phyloP scores from a whole-genome alignment of 1,140 invertebrate species.

The Camponotus vicinus region DNA sequence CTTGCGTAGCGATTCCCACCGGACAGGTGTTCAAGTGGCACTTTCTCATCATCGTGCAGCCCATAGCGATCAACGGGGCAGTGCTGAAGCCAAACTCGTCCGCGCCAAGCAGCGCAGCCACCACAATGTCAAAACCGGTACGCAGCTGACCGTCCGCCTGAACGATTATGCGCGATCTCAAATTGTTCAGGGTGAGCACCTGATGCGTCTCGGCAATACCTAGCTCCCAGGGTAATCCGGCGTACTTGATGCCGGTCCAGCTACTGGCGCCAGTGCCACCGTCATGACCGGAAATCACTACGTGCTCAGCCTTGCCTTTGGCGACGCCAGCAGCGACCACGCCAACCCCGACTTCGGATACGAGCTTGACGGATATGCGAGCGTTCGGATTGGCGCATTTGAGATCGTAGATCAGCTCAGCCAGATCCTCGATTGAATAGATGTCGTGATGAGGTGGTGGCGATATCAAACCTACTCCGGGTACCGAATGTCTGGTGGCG shows the following conservation, averaged over 20 bases:
- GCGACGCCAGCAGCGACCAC: slow-evolving; percentile 99
- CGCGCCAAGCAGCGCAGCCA: slow-evolving; percentile 97
- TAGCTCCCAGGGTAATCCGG: slow-evolving; percentile 98
- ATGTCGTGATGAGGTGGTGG: slow-evolving; percentile 99
- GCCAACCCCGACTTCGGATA: slow-evolving; percentile 99
- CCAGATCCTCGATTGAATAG: slow-evolving; percentile 99
- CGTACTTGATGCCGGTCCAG: slow-evolving; percentile 98
- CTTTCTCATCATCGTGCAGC: slow-evolving; percentile 99
- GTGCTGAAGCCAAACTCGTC: slow-evolving; percentile 99
- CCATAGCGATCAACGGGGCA: slow-evolving; percentile 98
- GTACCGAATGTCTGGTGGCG: slow-evolving; percentile 96
- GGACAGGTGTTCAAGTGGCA: slow-evolving; percentile 99
- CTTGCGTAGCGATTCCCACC: slow-evolving; percentile 99
- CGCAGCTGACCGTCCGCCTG: slow-evolving; percentile 98
- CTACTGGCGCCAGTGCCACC: slow-evolving; percentile 99
- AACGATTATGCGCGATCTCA: slow-evolving; percentile 96
- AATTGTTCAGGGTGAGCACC: slow-evolving; percentile 97
- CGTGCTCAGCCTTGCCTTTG: slow-evolving; percentile 99
- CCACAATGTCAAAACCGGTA: slow-evolving; percentile 98
- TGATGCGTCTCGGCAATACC: slow-evolving; percentile 99
- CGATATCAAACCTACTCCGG: slow-evolving; percentile 99
- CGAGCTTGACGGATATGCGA: slow-evolving; percentile 98
- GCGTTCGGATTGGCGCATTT: slow-evolving; percentile 99
- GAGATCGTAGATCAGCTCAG: slow-evolving; percentile 99
- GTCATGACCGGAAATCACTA: slow-evolving; percentile 99